A percentile compares a stretch with the other conserved stretches of the same genome.
Conservation (phyloP, 2,113 vertebrate genomes). For the Montifringilla adamsi region DNA sequence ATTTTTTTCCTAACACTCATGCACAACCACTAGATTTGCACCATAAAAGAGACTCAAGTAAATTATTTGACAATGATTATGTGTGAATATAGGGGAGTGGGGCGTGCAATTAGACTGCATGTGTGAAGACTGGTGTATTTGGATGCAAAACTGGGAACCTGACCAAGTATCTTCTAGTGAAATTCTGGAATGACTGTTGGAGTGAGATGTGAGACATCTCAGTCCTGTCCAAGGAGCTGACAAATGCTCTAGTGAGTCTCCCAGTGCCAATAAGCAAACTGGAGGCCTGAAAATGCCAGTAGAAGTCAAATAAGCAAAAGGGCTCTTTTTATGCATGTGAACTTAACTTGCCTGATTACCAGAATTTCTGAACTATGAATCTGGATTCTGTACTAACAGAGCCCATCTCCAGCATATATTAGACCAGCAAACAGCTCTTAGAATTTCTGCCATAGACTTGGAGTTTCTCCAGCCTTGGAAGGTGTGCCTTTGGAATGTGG, state of each 20-base stretch:
- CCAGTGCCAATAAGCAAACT: background rate
- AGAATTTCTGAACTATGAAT: background rate
- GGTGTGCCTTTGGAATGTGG: background rate
- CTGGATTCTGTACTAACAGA: background rate
- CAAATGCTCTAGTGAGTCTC: background rate
- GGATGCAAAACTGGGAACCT: background rate
- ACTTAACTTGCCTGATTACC: background rate
- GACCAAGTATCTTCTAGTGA: background rate
- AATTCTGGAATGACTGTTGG: background rate
- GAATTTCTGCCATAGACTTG: background rate
- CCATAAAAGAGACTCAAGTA: background rate
- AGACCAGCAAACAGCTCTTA: background rate
- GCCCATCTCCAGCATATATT: background rate
- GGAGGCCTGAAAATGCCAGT: background rate
- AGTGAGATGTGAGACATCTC: background rate
- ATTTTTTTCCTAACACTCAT: background rate
- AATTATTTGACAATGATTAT: background rate
- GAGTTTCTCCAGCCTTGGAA: background rate
- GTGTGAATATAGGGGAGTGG: background rate
- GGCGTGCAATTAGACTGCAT: background rate
- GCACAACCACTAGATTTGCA: background rate
- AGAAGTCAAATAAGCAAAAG: background rate
- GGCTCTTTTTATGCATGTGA: background rate
- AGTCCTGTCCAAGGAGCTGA: background rate
- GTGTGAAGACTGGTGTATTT: background rate